phyloP scores from a whole-genome alignment of 2,113 vertebrate genomes.

The Dicaeum eximium region DNA sequence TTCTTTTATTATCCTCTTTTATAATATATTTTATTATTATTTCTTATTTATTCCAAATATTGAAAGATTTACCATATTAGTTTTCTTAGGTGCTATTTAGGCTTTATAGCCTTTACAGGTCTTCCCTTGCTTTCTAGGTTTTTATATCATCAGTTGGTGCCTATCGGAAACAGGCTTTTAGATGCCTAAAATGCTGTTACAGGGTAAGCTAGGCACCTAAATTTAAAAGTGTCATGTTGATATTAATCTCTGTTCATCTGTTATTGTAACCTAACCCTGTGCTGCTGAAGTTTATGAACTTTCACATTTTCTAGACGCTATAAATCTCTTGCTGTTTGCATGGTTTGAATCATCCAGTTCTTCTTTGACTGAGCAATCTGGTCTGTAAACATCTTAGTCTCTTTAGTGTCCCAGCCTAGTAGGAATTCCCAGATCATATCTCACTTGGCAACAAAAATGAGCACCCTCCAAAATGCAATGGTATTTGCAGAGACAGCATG shows the following conservation, averaged over 20 bases:
- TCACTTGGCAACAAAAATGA: slow-evolving; percentile 25
- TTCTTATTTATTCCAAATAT: not conserved
- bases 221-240: not conserved
- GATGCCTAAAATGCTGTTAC: not conserved
- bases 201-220: not conserved
- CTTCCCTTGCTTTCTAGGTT: not conserved
- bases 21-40: not conserved
- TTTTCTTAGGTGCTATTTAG: not conserved
- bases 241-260: slow-evolving; percentile 43
- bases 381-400: slow-evolving; percentile 40
- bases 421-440: slow-evolving; percentile 7
- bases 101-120: not conserved
- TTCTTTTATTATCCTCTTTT: not conserved
- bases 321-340: slow-evolving; percentile 35
- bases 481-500: not conserved
- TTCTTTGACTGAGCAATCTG: not conserved
- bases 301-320: slow-evolving; percentile 14
- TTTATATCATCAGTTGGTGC: not conserved
- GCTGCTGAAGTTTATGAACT: slow-evolving; percentile 52
- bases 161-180: not conserved
- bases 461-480: not conserved
- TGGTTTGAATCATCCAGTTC: slow-evolving; percentile 46
- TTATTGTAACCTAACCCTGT: slow-evolving; percentile 37
- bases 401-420: not conserved
- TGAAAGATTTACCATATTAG: not conserved